These are phyloP conservation scores for Andrena bucephala DNA, from an alignment of 2,888 invertebrate species.

Conservation along the genomic window DNA sequence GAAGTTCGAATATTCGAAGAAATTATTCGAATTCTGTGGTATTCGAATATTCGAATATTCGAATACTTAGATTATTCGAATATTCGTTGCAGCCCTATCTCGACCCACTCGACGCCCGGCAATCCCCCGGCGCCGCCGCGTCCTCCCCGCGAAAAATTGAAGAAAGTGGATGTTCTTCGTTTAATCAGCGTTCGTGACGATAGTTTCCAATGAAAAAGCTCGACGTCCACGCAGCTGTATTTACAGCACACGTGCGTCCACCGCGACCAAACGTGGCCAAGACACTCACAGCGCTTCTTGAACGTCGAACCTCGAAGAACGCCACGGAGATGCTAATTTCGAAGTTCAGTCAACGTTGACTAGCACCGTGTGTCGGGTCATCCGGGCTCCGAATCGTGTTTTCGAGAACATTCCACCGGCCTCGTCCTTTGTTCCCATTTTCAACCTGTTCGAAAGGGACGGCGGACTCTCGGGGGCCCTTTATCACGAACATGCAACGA, in stretches of 20 bases:
- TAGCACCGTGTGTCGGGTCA: slow-evolving; percentile 5
- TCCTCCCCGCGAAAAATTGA: neutral
- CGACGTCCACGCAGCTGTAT: slow-evolving; percentile 4
- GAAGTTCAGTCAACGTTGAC: slow-evolving; percentile 25
- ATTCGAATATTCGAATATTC: too few relatives aligned
- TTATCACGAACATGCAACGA: too few relatives aligned
- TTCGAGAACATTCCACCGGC: neutral
- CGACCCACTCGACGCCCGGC: too few relatives aligned
- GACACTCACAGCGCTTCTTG: slow-evolving; percentile 12
- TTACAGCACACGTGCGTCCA: slow-evolving; percentile 19
- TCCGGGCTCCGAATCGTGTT: neutral
- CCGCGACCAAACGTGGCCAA: slow-evolving; percentile 8
- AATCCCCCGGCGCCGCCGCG: neutral
- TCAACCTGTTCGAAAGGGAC: too few relatives aligned
- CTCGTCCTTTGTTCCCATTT: too few relatives aligned
- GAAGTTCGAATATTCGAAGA: too few relatives aligned
- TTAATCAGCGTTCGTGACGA: neutral
- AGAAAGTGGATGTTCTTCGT: neutral
- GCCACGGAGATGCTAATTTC: slow-evolving; percentile 38
- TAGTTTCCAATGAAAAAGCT: neutral
- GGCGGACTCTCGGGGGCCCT: too few relatives aligned
- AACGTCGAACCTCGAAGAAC: slow-evolving; percentile 29
- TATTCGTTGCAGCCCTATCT: too few relatives aligned
- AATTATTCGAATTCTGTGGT: too few relatives aligned
- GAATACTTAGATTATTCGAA: too few relatives aligned